Percentiles rank a stretch among this genome's conserved stretches.
Conservation (phyloP, 2,888 invertebrate genomes). For the Drosophila algonquin region DNA sequence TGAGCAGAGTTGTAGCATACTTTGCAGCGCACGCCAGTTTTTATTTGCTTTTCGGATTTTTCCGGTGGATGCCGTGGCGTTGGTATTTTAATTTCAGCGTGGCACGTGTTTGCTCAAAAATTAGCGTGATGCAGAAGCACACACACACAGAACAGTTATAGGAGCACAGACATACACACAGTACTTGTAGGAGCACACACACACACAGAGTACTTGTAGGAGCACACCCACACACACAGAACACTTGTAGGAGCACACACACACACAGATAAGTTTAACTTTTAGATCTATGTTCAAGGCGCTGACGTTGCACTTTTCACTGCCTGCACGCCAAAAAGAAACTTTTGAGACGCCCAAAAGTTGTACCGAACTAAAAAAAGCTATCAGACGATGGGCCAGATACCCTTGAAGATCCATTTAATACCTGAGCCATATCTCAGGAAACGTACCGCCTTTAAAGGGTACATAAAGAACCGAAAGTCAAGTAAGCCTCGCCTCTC, state of each 20-base stretch:
- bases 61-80: constrained; percentile 20
- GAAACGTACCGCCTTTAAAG: not conserved
- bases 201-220: not conserved
- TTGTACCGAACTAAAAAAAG: constrained; percentile 27
- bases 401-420: not conserved
- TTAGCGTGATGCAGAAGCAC: constrained; percentile 44
- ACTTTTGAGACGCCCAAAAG: constrained; percentile 29
- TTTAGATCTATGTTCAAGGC: constrained; percentile 53
- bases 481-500: constrained; percentile 34
- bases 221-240: constrained; percentile 4
- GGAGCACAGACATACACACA: constrained; percentile 11
- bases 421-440: not conserved
- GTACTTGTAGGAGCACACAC: not conserved
- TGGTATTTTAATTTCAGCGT: constrained; percentile 62
- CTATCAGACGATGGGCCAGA: constrained; percentile 1
- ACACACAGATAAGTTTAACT: constrained; percentile 26
- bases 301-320: constrained; percentile 61
- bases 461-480: not conserved
- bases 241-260: not conserved
- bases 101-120: constrained; percentile 59
- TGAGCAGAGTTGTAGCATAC: constrained; percentile 35
- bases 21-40: constrained; percentile 33
- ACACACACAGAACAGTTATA: not conserved
- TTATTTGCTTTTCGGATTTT: constrained; percentile 12
- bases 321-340: constrained; percentile 22